These are phyloP conservation scores for Bombus ignitus DNA, from an alignment of 1,140 invertebrate genomes.

Conservation along the genomic window DNA sequence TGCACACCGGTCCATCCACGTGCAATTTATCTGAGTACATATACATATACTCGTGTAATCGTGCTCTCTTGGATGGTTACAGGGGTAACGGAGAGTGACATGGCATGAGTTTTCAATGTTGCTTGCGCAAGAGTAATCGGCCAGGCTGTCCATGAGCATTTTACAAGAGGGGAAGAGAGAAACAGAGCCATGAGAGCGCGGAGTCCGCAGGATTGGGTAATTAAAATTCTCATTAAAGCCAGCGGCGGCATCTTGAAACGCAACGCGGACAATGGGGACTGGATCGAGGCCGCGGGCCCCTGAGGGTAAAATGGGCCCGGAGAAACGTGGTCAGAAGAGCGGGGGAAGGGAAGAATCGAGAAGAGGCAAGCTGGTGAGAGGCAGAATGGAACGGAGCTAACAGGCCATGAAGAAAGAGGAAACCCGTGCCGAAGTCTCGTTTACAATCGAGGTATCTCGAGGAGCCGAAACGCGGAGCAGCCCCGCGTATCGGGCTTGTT, in stretches of 20 bases:
- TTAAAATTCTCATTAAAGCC: slow-evolving; percentile 76
- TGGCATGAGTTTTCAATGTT: slow-evolving; percentile 39
- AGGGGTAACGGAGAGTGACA: slow-evolving; percentile 6
- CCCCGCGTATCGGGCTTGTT: slow-evolving; percentile 43
- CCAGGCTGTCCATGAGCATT: slow-evolving; percentile 12
- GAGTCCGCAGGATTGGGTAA: slow-evolving; percentile 69
- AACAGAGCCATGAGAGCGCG: neutral
- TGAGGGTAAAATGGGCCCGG: slow-evolving; percentile 40
- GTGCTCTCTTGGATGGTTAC: neutral
- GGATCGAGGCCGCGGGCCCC: slow-evolving; percentile 54
- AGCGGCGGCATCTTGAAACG: slow-evolving; percentile 68
- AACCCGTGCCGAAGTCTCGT: slow-evolving; percentile 64
- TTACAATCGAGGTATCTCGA: slow-evolving; percentile 68
- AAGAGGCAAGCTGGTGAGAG: slow-evolving; percentile 47
- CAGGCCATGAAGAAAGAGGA: slow-evolving; percentile 66
- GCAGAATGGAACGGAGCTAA: slow-evolving; percentile 56
- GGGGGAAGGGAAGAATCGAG: slow-evolving; percentile 38
- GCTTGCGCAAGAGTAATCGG: slow-evolving; percentile 46
- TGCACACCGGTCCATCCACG: neutral
- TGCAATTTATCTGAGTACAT: neutral
- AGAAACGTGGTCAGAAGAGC: slow-evolving; percentile 2
- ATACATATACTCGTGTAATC: slow-evolving; percentile 13
- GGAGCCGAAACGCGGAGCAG: slow-evolving; percentile 37
- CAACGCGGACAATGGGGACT: slow-evolving; percentile 67
- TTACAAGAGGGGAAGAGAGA: slow-evolving; percentile 11